phyloP scores from a whole-genome alignment of 1,140 invertebrate species.

The Procambarus virginalis region DNA sequence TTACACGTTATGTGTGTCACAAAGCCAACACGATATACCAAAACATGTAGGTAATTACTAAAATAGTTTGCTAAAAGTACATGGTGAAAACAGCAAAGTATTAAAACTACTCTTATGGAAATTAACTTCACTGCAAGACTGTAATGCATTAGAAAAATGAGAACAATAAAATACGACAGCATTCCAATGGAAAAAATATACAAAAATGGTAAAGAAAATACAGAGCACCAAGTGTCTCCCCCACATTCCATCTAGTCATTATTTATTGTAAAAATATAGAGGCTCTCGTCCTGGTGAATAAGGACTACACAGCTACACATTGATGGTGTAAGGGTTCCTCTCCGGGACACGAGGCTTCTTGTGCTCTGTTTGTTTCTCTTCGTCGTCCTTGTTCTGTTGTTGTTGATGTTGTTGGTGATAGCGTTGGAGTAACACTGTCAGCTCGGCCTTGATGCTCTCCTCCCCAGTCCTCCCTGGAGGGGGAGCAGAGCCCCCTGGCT shows the following conservation, averaged over 20 bases:
- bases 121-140: not conserved
- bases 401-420: constrained; percentile 16
- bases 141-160: not conserved
- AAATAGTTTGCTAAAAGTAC: not conserved
- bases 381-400: not conserved
- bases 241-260: no score
- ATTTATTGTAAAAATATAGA: not conserved
- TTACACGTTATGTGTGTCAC: no score
- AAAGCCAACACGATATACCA: no score
- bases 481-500: not conserved
- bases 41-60: no score
- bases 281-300: not conserved
- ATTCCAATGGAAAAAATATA: not conserved
- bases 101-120: not conserved
- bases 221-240: not conserved
- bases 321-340: constrained; percentile 39
- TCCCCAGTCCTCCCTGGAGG: not conserved
- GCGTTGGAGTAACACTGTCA: not conserved
- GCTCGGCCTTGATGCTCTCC: constrained; percentile 29
- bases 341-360: not conserved
- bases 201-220: not conserved
- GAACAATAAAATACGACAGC: not conserved
- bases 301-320: constrained; percentile 1
- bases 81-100: not conserved
- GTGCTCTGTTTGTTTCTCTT: not conserved